Evolutionary conservation across 1,140 invertebrate genomes (phyloP), one percentile per base, ranked within the genome.

Genomic region (Cydia splendana): DNA sequence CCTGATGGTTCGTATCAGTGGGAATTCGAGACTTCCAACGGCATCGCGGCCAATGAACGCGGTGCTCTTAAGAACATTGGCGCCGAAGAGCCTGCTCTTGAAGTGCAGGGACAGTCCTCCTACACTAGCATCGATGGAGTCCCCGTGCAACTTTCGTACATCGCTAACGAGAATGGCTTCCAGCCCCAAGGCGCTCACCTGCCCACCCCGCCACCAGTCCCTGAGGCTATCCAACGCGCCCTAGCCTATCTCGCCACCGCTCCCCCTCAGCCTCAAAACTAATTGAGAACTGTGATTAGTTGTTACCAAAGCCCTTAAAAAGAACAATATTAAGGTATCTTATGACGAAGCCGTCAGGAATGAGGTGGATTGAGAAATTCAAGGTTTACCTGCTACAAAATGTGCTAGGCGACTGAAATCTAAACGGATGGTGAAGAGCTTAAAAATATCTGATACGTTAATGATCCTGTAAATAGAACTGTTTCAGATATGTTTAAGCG

Each of bases 1-100:
- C 95, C 94, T 38, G 95, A 96, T 86, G 95, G 95, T 76, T 95
- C 95, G 5, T 96, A 96, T 89, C 94, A 94, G 83, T 96, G 91
- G 83, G 92, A 91, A 34, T 95, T 92, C 84, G 94, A 95, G 81
- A 95, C 94, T 38, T 94, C 85, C 0, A 95, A 95, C 82, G 95
- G 95, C 28, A 95, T 95, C 62, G 71, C 78, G 0, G 93, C 93
- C 12, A 79, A 94, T 62, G 95, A 95, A 82, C 85, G 88, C 18
- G 95, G 95, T 65, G 84, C 84, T 9, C 80, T 94, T 76, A 94
- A 93, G 81, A 93, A 94, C 80, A 82, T 93, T 24, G 92, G 93
- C 13, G 90, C 85, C 18, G 88, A 91, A 82, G 94, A 82, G 91
- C 95, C 84, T 62, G 89, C 90, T 38, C 67, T 92, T 13, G 81